Evolutionary conservation across 2,797 vertebrate genomes (phyloP), one percentile per base, ranked within the genome.

Genomic region (Danio jaintianensis): DNA sequence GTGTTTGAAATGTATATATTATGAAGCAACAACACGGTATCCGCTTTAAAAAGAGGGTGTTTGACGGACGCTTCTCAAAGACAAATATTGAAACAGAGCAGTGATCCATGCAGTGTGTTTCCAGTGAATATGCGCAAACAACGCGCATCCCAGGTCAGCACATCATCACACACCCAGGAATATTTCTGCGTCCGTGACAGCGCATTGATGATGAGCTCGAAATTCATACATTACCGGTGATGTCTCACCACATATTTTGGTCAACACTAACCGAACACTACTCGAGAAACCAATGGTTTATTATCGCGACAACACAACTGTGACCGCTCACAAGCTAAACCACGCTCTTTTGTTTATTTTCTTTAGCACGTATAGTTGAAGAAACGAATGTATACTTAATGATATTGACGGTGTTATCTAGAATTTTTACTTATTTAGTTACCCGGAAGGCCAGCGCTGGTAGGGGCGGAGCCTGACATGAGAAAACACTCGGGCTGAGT

Each of bases 371-470:
- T 45, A 12, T 10, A 8, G 40, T 72, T 9, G 16, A 1, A 50
- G 0, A 45, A 38, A 16, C 16, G 4, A 7, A 38, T 45, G 38
- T 8, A 29, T 40, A n/a, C 18, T 66, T 29, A 29, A 29, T 29
- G 29, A 29, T 29, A 29, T 29, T 29, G 29, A 16, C 67, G 22
- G 16, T 38, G 9, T 38, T 38, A 29, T 29, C 29, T 29, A 29
- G 29, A 3, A 29, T 29, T 29, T 29, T 20, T 29, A 4, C 12
- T 5, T 22, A 18, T 0, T 29, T 20, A 11, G 11, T 38, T 38
- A 29, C 48, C 79, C 83, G 88, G 90, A 91, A 90, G 91, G 90
- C 89, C 87, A 85, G 29, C 2, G 15, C 45, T 42, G 15, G 15
- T 40, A 55, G 36, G 40, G 80, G 58, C 4, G 72, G 63, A 69